Evolutionary conservation across 1,140 invertebrate species (phyloP).

Genomic region (Heliconius nattereri): DNA sequence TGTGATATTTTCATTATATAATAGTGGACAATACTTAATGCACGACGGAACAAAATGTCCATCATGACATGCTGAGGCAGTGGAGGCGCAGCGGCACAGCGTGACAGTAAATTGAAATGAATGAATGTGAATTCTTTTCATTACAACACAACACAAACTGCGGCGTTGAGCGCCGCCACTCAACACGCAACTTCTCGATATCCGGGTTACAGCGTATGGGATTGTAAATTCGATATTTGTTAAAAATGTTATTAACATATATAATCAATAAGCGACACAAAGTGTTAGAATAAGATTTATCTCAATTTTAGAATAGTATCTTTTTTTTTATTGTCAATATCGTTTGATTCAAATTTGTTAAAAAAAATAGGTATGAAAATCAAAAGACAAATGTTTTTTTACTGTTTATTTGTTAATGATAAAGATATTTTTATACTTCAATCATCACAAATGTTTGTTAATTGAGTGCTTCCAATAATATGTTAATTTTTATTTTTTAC

Average conservation of each 20-base stretch:
- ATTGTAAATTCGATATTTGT: background rate
- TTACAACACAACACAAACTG: too few species aligned
- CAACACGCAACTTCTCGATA: too few species aligned
- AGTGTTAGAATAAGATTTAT: constrained; percentile 9
- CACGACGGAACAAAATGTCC: constrained; percentile 10
- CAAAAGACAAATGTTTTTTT: background rate
- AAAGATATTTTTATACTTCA: background rate
- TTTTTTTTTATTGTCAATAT: background rate
- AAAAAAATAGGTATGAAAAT: background rate
- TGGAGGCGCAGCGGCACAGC: too few species aligned
- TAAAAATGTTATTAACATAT: background rate
- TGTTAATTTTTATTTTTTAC: constrained; percentile 30
- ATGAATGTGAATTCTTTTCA: too few species aligned
- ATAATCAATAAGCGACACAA: background rate
- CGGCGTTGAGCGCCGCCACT: too few species aligned
- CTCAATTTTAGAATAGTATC: constrained; percentile 5
- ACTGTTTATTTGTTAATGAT: background rate
- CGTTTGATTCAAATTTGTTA: background rate
- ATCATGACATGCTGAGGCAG: too few species aligned
- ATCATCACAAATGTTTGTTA: constrained; percentile 14
- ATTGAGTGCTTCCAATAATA: constrained; percentile 33
- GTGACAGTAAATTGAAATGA: too few species aligned
- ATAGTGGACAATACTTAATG: constrained; percentile 15
- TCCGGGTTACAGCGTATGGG: background rate
- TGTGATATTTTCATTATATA: constrained; percentile 26